Evolutionary conservation across 1,140 invertebrate genomes (phyloP), one percentile per base, ranked within the genome.

Genomic region (Gerris buenoi): DNA sequence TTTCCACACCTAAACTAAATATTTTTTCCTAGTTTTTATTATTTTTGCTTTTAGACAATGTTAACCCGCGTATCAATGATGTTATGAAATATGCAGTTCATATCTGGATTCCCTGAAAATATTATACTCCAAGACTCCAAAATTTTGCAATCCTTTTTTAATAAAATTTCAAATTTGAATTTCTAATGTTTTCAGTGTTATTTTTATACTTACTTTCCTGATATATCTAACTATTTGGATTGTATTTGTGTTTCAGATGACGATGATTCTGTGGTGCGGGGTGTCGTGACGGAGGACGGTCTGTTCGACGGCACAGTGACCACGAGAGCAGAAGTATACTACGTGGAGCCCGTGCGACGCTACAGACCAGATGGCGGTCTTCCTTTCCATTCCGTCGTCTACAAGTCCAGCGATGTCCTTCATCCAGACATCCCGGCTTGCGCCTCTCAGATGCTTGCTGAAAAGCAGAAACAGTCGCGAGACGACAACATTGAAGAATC

Each of bases 301-400:
- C 79, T 93, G 25, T 91, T 97, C 75, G 93, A 96, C 75, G 93
- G 92, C 22, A 88, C 87, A 25, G 87, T 96, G 67, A 83, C 83
- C 69, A 91, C 91, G 0, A 77, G 79, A 22, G 76, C 81, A 59
- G 87, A 91, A 70, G 87, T 92, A 67, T 89, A 88, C 78, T 93
- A 93, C 76, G 84, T 97, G 64, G 93, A 96, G 77, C 91, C 91
- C 22, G 80, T 90, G 27, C 83, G 82, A 67, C 83, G 88, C 72
- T 94, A 93, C 78, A 75, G 62, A 25, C 59, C 72, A 26, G 67
- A 65, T 22, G 68, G 76, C 15, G 71, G 76, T 71, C 76, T 72
- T 23, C 82, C 83, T 67, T 69, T 85, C 75, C 91, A 93, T 79
- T 89, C 88, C 68, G 86, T 94, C 74, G 87, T 93, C 67, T 95